Evolutionary conservation across 2,888 invertebrate species (phyloP).

Genomic region (Folsomia manolachei): DNA sequence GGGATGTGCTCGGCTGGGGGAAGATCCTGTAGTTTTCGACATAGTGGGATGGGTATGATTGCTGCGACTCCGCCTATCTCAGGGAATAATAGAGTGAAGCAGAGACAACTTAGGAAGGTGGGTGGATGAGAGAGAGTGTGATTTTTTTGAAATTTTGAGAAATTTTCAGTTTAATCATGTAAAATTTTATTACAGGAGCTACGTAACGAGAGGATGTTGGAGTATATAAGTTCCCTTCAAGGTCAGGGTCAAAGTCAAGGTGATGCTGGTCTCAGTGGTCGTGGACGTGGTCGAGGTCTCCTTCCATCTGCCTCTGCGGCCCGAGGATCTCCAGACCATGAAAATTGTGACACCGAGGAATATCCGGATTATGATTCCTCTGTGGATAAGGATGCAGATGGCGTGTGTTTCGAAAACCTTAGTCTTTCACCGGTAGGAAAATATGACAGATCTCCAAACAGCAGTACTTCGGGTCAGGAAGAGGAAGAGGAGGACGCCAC

Average conservation of each 20-base stretch:
- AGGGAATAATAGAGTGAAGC: conserved; percentile 1
- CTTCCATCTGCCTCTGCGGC: too few relatives aligned
- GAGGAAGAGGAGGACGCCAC: not conserved
- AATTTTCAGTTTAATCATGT: too few relatives aligned
- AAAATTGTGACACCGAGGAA: not conserved
- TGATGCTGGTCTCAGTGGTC: not conserved
- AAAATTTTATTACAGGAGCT: too few relatives aligned
- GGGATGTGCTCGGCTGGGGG: conserved; percentile 9
- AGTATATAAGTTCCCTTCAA: not conserved
- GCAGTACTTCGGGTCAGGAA: not conserved
- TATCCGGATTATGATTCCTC: conserved; percentile 4
- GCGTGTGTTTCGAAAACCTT: not conserved
- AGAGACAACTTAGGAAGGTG: not conserved
- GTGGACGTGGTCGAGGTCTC: too few relatives aligned
- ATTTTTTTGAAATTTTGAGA: too few relatives aligned
- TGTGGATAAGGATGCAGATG: conserved; percentile 10
- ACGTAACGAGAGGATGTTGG: not conserved
- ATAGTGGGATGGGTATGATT: not conserved
- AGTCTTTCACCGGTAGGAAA: not conserved
- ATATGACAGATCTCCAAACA: not conserved
- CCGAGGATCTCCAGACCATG: too few relatives aligned
- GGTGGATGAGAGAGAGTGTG: too few relatives aligned
- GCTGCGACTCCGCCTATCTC: not conserved
- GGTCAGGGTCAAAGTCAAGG: not conserved
- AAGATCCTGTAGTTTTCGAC: conserved; percentile 25